Conservation (phyloP, 2,888 invertebrate genomes). For the Sylvicola fuscatus region DNA sequence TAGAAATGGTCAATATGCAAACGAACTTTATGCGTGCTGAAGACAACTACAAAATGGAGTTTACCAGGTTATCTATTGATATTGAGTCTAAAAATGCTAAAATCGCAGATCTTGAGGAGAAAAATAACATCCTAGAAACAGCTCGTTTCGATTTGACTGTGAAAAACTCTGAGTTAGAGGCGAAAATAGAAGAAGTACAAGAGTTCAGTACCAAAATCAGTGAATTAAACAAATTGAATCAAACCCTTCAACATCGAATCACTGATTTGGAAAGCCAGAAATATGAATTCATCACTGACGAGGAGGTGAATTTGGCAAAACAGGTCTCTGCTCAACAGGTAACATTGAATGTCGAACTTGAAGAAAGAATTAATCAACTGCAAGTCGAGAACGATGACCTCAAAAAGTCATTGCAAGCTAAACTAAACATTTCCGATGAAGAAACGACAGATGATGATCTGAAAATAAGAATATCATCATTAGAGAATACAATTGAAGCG, state of each 20-base stretch:
- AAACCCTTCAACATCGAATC: conserved; percentile 14
- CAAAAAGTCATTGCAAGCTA: conserved; percentile 27
- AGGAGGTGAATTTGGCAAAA: conserved; percentile 14
- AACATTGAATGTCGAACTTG: conserved; percentile 34
- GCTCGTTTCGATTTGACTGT: conserved; percentile 29
- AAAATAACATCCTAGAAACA: conserved; percentile 30
- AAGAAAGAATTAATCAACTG: conserved; percentile 31
- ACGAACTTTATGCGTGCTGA: conserved; percentile 52
- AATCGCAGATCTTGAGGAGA: conserved; percentile 33
- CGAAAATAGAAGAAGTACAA: conserved; percentile 23
- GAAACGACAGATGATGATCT: conserved; percentile 6
- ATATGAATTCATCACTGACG: conserved; percentile 8
- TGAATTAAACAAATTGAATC: conserved; percentile 11
- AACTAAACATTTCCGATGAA: conserved; percentile 11
- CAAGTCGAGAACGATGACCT: conserved; percentile 31
- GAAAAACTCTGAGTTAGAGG: conserved; percentile 26
- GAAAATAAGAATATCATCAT: conserved; percentile 13
- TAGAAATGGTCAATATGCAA: conserved; percentile 65
- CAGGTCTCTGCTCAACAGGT: conserved; percentile 22
- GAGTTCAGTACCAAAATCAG: conserved; percentile 13
- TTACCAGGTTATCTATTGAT: conserved; percentile 31
- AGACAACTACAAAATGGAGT: conserved; percentile 47
- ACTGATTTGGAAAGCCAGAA: conserved; percentile 22
- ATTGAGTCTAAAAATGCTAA: conserved; percentile 33
- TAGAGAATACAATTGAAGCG: conserved; percentile 27